A percentile compares a stretch with the other conserved stretches of the same genome.
Evolutionary conservation across 2,113 vertebrate genomes (phyloP).

Genomic region (Indicator maculatus): DNA sequence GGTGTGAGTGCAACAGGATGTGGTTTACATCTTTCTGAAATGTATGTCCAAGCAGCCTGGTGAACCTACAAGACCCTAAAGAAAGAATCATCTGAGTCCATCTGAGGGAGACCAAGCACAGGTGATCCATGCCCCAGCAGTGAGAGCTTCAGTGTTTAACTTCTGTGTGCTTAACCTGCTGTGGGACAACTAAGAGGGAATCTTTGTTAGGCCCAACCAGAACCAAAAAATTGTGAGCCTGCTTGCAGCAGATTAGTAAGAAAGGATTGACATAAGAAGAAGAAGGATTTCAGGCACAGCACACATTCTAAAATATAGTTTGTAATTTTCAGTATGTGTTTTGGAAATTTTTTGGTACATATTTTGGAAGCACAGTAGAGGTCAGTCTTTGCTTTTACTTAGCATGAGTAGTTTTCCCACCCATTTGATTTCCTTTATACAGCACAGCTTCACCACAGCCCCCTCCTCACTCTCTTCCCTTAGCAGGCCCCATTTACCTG

Average conservation of each 20-base stretch:
- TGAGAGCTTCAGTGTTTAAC: background rate
- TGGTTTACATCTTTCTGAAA: no score
- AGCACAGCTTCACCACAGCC: background rate
- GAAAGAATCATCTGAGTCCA: no score
- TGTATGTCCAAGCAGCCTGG: no score
- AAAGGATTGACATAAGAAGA: background rate
- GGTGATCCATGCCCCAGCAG: background rate
- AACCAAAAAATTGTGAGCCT: background rate
- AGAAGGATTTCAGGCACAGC: background rate
- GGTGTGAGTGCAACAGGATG: no score
- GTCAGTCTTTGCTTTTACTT: background rate
- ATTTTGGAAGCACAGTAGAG: background rate
- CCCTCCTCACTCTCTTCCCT: background rate
- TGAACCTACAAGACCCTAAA: no score
- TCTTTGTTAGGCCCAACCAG: accelerated
- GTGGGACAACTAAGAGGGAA: accelerated
- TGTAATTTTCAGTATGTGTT: background rate
- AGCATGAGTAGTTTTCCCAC: background rate
- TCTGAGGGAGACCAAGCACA: no score
- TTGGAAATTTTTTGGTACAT: background rate
- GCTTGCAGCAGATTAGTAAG: background rate
- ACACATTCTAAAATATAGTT: background rate
- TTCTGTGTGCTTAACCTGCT: accelerated
- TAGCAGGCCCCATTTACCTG: background rate
- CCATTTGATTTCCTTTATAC: background rate